phyloP scores from a whole-genome alignment of 2,113 vertebrate genomes.

The Equus quagga region DNA sequence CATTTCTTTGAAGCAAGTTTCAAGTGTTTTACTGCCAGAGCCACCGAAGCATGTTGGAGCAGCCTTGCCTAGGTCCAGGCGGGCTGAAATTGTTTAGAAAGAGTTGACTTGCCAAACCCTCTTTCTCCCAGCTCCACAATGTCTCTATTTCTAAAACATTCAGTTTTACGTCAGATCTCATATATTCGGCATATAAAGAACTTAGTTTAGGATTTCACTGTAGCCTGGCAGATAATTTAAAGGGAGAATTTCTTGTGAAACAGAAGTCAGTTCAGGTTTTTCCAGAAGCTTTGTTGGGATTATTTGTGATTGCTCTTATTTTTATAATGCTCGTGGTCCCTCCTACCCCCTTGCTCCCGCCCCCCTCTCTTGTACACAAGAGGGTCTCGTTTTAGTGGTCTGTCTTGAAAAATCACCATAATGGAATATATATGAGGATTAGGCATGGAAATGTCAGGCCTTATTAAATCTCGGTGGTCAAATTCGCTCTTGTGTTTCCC shows the following conservation, averaged over 20 bases:
- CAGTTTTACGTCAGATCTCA: background rate
- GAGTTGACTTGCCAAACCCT: background rate
- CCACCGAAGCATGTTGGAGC: slow-evolving; percentile 25
- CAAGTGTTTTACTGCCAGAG: background rate
- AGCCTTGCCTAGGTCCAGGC: background rate
- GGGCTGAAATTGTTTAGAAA: background rate
- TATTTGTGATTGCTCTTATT: background rate
- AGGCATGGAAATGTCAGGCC: slow-evolving; percentile 46
- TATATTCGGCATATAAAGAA: slow-evolving; percentile 24
- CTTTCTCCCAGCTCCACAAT: background rate
- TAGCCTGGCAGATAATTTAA: background rate
- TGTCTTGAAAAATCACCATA: slow-evolving; percentile 58
- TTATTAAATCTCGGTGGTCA: slow-evolving; percentile 62
- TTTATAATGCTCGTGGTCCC: background rate
- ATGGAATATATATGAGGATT: slow-evolving; percentile 75
- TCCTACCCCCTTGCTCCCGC: background rate
- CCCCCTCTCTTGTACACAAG: background rate
- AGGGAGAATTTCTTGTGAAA: slow-evolving; percentile 20
- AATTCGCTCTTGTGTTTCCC: slow-evolving; percentile 1
- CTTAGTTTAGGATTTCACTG: slow-evolving; percentile 14
- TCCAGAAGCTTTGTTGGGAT: background rate
- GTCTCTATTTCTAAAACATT: slow-evolving; percentile 24
- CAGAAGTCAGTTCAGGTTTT: background rate
- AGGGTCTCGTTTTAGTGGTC: background rate
- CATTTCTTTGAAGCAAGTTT: background rate